Evolutionary conservation across 2,797 vertebrate species (phyloP).

Genomic region (Podarcis siculus): DNA sequence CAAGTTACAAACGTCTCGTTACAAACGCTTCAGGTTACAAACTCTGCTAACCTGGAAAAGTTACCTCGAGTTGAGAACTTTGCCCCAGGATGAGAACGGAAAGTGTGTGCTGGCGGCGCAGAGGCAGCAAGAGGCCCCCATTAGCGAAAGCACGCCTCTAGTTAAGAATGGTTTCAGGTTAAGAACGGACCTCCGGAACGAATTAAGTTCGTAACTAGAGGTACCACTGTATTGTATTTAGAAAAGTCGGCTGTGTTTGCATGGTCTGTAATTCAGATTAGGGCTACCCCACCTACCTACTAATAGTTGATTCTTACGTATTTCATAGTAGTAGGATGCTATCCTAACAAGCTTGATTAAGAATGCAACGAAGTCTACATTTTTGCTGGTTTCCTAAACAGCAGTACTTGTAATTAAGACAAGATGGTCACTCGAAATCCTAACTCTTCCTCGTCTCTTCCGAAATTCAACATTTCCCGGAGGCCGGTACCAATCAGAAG

Average conservation of each 20-base stretch:
- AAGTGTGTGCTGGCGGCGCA: accelerated
- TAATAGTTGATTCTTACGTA: neutral
- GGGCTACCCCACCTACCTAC: neutral
- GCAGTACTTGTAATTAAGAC: neutral
- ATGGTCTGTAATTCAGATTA: neutral
- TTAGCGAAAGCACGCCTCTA: no score
- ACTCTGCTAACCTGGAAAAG: no score
- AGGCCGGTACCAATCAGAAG: neutral
- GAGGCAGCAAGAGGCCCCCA: no score
- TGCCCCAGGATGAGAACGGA: no score
- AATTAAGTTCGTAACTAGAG: no score
- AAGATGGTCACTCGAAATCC: neutral
- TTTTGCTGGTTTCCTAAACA: neutral
- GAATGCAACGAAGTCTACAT: neutral
- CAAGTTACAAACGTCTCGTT: no score
- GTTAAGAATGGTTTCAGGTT: no score
- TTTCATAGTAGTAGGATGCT: neutral
- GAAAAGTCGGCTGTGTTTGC: neutral
- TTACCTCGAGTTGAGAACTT: no score
- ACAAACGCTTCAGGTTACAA: no score
- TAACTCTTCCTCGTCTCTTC: neutral
- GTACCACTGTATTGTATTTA: neutral
- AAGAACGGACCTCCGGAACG: no score
- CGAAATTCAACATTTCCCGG: neutral
- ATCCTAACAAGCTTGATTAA: neutral